Conservation (phyloP, 1,140 invertebrate species). For the Ridgeia piscesae region DNA sequence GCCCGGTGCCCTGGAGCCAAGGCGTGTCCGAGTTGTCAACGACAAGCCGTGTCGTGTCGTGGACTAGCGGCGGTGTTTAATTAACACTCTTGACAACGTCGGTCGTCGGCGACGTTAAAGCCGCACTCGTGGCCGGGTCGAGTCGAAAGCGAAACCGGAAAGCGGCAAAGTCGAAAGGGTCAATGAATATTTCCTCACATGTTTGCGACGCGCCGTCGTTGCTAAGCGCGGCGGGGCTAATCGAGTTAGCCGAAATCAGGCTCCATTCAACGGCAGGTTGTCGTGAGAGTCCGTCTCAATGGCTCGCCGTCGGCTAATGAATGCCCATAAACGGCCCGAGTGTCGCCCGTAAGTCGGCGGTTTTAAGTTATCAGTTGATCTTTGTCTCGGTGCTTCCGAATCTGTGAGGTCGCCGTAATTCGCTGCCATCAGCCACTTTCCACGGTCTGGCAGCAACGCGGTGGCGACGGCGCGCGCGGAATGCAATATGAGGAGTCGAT, state of each 20-base stretch:
- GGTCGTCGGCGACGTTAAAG: background rate
- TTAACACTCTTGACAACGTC: background rate
- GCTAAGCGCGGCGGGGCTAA: background rate
- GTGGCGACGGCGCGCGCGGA: background rate
- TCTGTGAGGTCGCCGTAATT: background rate
- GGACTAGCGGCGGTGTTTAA: background rate
- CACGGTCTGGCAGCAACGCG: background rate
- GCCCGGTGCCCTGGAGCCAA: background rate
- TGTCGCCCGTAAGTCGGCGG: background rate
- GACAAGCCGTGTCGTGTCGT: no score
- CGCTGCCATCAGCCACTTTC: background rate
- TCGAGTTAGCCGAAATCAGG: background rate
- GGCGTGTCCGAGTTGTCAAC: background rate
- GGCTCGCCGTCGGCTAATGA: background rate
- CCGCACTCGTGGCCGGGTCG: background rate
- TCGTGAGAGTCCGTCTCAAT: background rate
- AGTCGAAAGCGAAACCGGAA: background rate
- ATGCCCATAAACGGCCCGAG: background rate
- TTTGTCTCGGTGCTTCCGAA: background rate
- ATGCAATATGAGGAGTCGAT: background rate
- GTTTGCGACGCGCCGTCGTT: background rate
- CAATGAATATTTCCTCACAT: slow-evolving; percentile 1
- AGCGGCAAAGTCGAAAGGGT: background rate
- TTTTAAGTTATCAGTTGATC: slow-evolving; percentile 1
- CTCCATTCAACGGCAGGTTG: background rate